Evolutionary conservation across 2,113 vertebrate species (phyloP).

Genomic region (Calidris pugnax): DNA sequence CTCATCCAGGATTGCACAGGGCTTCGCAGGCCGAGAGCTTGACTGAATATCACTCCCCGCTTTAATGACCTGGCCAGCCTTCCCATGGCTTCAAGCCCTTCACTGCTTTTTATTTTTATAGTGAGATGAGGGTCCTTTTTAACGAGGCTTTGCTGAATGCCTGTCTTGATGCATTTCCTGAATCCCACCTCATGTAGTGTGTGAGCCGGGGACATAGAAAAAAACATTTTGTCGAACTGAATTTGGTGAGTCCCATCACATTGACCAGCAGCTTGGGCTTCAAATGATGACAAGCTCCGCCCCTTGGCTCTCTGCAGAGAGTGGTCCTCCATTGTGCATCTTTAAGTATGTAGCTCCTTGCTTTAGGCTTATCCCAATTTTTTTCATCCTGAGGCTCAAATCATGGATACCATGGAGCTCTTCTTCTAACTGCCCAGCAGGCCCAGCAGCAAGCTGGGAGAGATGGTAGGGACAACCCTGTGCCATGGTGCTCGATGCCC

Average conservation of each 20-base stretch:
- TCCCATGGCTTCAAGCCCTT: not conserved
- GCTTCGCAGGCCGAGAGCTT: not conserved
- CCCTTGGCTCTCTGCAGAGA: rapidly evolving
- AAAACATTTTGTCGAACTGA: not conserved
- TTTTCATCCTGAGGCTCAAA: not conserved
- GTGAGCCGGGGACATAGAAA: not conserved
- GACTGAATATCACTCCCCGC: not conserved
- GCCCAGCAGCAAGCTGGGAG: rapidly evolving
- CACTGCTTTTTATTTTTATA: not conserved
- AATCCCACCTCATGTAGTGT: not conserved
- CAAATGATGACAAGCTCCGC: rapidly evolving
- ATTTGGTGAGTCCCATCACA: not conserved
- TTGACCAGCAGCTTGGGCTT: not conserved
- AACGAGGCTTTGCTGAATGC: not conserved
- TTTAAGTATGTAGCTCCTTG: rapidly evolving
- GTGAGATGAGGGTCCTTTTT: not conserved
- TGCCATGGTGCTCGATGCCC: rapidly evolving
- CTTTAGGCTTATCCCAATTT: not conserved
- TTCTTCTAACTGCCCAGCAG: not conserved
- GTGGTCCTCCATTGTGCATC: rapidly evolving
- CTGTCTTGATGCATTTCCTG: not conserved
- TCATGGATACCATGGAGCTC: not conserved
- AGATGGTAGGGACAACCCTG: not conserved
- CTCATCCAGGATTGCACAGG: rapidly evolving
- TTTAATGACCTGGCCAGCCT: not conserved